Evolutionary conservation across 2,113 vertebrate genomes (phyloP), one percentile per base, ranked within the genome.

Genomic region (Ahaetulla prasina): DNA sequence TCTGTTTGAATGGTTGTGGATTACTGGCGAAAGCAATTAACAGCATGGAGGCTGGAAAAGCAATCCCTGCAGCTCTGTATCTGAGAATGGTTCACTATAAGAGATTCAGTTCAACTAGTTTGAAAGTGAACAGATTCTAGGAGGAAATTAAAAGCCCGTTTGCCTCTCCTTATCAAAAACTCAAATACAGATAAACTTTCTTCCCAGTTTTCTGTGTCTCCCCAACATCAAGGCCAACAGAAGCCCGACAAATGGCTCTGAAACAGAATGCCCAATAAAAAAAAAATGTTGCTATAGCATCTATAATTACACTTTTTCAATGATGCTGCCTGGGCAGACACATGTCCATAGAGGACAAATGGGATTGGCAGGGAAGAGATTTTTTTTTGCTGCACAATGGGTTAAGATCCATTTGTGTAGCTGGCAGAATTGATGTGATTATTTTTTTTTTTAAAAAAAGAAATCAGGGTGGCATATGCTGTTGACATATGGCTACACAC

Each of bases 381-480:
- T 92, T 85, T 89, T 45, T 55, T 74, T 27, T 91, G 94, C 95
- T 96, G 96, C 0, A 49, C 95, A 94, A 90, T 92, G 96, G 96
- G 93, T 92, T 43, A 95, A 96, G 94, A 94, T 95, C 86, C 92
- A 95, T 97, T 96, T 96, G 95, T 95, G 95, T 94, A 92, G 94
- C 95, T 92, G 94, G 95, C 96, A 97, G 96, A 96, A 97, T 96
- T 97, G 97, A 97, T 94, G 96, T 96, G 93, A 97, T 97, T 98
- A 97, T 98, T 98, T 97, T n/a, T n/a, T n/a, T 98, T 91, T 87
- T 55, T 1, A 55, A 91, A 39, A 39, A 35, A 85, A 91, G 12
- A 88, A 98, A 91, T 97, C 96, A 98, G 97, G 96, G 97, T 96
- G 96, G 97, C 98, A 98, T 98, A 97, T 98, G 98, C 96, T 97